Base-by-base conservation (phyloP, 2,113 vertebrate genomes). In the Heliornis fulica region DNA sequence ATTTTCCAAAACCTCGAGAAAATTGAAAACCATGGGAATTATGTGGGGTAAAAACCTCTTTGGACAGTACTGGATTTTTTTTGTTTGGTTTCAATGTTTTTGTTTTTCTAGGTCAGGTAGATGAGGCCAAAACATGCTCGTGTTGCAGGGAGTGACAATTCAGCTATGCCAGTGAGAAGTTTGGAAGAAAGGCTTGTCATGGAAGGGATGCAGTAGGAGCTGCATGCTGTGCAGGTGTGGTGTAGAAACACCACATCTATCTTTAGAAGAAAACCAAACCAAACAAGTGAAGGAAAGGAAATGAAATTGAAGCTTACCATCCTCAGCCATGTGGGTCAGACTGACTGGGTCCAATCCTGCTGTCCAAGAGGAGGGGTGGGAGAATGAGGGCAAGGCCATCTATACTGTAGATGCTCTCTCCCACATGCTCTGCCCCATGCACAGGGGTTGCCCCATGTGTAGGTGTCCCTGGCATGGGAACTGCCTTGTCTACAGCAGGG, bases 401-500 rank as follows among this genome's bases (percentile, higher is more conserved):
- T 43, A 0, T 11, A 34, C 26, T 15, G 1, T 4, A 25, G 51
- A 3, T 32, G 50, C 50, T 26, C 50, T 51, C 4, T 51, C 11
- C 50, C 50, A 51, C 50, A 1, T 6, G 4, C 15, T 78, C 13
- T 63, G 51, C 32, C 17, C 20, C 21, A 9, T 9, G 14, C 32
- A 8, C 34, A 69, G 48, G 54, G 46, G 38, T 87, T 46, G 17
- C 13, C 45, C 9, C 1, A 5, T 10, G 16, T 1, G 1, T 16
- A 6, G 9, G 11, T 56, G 7, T 74, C 60, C 29, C 50, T 5
- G 1, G 29, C 1, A 0, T 9, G n/a, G n/a, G 21, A 75, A 21
- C 32, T 43, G 29, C 34, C 38, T 83, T 5, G 1, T 29, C 26
- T 7, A 0, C 10, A 31, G 40, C n/a, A 36, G 60, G 16, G 22